Conservation (phyloP, 2,888 invertebrate genomes). For the Baccha elongata region DNA sequence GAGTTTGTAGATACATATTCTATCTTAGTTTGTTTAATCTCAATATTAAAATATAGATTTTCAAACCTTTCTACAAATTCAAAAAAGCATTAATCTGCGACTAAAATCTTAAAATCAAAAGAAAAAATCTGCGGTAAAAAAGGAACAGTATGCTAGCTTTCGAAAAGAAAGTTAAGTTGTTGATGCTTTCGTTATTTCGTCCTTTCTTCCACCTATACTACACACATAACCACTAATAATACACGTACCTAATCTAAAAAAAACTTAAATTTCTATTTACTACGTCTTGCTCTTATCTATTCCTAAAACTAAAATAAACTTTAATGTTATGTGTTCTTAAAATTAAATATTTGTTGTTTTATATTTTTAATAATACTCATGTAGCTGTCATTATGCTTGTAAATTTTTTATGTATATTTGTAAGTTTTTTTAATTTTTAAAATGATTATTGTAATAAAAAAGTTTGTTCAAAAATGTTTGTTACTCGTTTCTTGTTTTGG, state of each 20-base stretch:
- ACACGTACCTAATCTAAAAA: constrained; percentile 21
- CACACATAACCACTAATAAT: constrained; percentile 28
- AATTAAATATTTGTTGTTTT: constrained; percentile 44
- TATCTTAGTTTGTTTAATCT: neutral
- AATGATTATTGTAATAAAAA: constrained; percentile 60
- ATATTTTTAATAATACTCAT: constrained; percentile 50
- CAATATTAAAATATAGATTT: neutral
- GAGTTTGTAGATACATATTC: neutral
- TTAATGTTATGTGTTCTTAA: constrained; percentile 40
- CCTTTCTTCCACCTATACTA: constrained; percentile 47
- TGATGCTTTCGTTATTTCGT: constrained; percentile 48
- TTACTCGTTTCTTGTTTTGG: neutral
- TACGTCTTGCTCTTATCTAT: neutral
- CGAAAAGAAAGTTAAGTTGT: constrained; percentile 31
- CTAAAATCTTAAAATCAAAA: too few relatives aligned
- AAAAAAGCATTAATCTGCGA: constrained; percentile 17
- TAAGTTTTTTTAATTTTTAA: constrained; percentile 62
- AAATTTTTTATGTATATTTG: constrained; percentile 59
- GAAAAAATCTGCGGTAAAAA: constrained; percentile 2
- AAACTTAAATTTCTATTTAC: constrained; percentile 27
- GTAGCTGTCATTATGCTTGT: constrained; percentile 72
- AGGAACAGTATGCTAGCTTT: constrained; percentile 30
- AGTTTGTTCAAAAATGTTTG: constrained; percentile 39
- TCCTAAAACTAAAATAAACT: constrained; percentile 18
- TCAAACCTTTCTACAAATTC: neutral